Conservation (phyloP, 2,797 vertebrate species). For the Semotilus atromaculatus region DNA sequence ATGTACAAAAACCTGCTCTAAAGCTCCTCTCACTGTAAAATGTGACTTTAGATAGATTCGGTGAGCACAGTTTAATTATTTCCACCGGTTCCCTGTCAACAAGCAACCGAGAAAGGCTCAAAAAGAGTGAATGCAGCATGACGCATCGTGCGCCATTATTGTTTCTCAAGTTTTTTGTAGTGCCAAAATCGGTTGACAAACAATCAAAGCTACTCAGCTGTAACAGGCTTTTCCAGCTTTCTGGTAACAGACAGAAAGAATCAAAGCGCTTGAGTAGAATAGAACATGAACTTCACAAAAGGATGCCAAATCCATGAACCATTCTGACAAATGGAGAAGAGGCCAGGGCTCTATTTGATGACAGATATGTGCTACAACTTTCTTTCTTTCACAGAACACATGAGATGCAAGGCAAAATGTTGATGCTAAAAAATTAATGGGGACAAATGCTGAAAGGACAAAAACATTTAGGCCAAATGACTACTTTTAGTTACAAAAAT, state of each 20-base stretch:
- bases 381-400: not conserved
- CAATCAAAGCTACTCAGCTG: slow-evolving; percentile 32
- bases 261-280: slow-evolving; percentile 30
- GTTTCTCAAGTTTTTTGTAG: slow-evolving; percentile 25
- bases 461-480: not conserved
- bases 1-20: not conserved
- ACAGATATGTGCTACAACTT: not conserved
- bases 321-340: slow-evolving; percentile 48
- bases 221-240: slow-evolving; percentile 25
- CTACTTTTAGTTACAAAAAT: not conserved
- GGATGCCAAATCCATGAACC: slow-evolving; percentile 29
- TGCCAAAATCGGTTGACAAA: slow-evolving; percentile 27
- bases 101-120: not conserved
- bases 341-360: slow-evolving; percentile 9
- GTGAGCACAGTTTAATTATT: slow-evolving; percentile 32
- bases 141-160: slow-evolving; percentile 21
- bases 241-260: slow-evolving; percentile 35
- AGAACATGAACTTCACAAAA: slow-evolving; percentile 19
- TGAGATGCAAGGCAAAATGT: not conserved
- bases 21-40: slow-evolving; percentile 6
- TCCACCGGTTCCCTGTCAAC: not conserved
- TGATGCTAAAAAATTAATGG: not conserved
- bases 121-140: slow-evolving; percentile 18
- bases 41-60: slow-evolving; percentile 21
- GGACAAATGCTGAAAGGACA: not conserved